A percentile compares a stretch with the other conserved stretches of the same genome.
Evolutionary conservation across 2,113 vertebrate genomes (phyloP).

Genomic region (Pipa parva): DNA sequence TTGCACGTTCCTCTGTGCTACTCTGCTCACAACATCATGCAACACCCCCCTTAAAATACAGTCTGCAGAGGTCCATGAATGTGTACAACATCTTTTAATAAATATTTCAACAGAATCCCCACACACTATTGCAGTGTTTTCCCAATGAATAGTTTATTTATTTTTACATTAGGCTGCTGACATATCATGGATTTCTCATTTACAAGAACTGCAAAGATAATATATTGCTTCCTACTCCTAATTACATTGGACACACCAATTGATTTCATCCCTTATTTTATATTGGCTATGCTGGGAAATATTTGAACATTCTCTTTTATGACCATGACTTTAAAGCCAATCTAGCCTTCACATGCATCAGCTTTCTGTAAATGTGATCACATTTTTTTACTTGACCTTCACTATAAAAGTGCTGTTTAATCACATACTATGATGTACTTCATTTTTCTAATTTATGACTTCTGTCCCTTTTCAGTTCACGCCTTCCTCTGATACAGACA

Average conservation of each 20-base stretch:
- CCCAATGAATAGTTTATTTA: too few species aligned
- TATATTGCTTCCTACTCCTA: slow-evolving; percentile 9
- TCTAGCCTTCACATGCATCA: slow-evolving; percentile 32
- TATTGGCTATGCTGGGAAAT: slow-evolving; percentile 33
- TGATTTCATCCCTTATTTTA: slow-evolving; percentile 25
- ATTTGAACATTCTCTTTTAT: slow-evolving; percentile 31
- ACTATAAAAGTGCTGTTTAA: slow-evolving; percentile 25
- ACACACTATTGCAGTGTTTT: too few species aligned
- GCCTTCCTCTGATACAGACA: background rate
- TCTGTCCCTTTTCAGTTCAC: background rate
- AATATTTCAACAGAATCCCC: too few species aligned
- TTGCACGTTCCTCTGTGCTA: too few species aligned
- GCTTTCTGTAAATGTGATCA: slow-evolving; percentile 38
- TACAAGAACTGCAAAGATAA: slow-evolving; percentile 23
- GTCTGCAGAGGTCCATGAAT: too few species aligned
- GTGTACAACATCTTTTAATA: too few species aligned
- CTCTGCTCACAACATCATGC: too few species aligned
- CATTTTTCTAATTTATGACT: slow-evolving; percentile 19
- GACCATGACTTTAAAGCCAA: slow-evolving; percentile 30
- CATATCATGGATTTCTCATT: slow-evolving; percentile 15
- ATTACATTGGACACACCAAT: slow-evolving; percentile 20
- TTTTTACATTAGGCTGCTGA: too few species aligned
- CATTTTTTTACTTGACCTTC: slow-evolving; percentile 39
- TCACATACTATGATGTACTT: slow-evolving; percentile 14
- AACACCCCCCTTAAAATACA: too few species aligned